Evolutionary conservation across 2,797 vertebrate species (phyloP).

Genomic region (Chiloscyllium punctatum): DNA sequence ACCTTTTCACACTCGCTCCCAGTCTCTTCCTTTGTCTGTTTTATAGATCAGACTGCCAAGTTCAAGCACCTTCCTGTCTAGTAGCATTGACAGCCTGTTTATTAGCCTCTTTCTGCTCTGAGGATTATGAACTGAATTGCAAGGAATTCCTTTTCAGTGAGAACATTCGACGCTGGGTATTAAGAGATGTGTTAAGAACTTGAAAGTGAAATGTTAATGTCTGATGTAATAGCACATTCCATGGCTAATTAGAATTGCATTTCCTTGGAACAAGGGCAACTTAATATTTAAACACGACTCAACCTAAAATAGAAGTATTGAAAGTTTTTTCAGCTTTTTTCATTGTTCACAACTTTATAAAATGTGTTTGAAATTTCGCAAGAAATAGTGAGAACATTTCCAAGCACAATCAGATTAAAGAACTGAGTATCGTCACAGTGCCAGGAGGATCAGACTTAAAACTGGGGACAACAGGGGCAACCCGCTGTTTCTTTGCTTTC

Average conservation of each 20-base stretch:
- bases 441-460: not conserved
- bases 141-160: slow-evolving; percentile 57
- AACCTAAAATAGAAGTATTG: not conserved
- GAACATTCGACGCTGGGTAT: slow-evolving; percentile 56
- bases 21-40: slow-evolving; percentile 57
- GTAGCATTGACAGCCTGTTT: slow-evolving; percentile 61
- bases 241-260: slow-evolving; percentile 67
- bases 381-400: not conserved
- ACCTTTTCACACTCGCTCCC: slow-evolving; percentile 53
- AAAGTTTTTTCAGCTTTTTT: not conserved
- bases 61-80: slow-evolving; percentile 56
- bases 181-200: slow-evolving; percentile 62
- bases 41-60: slow-evolving; percentile 55
- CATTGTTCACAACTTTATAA: not conserved
- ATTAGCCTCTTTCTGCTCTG: slow-evolving; percentile 60
- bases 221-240: slow-evolving; percentile 59
- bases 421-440: not conserved
- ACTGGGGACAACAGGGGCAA: slow-evolving; percentile 16
- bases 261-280: not conserved
- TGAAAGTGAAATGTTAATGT: slow-evolving; percentile 56
- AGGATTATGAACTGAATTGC: slow-evolving; percentile 66
- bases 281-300: not conserved
- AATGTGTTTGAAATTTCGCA: not conserved
- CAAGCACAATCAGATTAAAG: not conserved
- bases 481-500: slow-evolving; percentile 17